phyloP scores from a whole-genome alignment of 2,888 invertebrate species.

The Eupithecia inturbata region DNA sequence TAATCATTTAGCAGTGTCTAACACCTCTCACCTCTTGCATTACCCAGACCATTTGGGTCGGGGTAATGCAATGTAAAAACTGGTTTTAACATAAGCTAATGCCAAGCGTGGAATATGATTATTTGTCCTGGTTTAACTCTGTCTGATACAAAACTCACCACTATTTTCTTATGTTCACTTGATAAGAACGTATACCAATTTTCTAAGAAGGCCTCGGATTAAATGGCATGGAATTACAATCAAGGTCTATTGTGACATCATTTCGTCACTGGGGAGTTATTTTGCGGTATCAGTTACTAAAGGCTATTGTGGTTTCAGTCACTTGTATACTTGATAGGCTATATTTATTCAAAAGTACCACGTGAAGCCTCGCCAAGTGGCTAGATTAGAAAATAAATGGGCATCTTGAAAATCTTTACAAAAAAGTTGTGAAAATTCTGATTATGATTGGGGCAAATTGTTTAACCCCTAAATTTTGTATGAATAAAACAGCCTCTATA shows the following conservation, averaged over 20 bases:
- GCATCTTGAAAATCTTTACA: neutral
- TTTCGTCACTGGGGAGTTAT: constrained; percentile 12
- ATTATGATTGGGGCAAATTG: too few relatives aligned
- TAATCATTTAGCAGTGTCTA: too few relatives aligned
- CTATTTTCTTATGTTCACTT: neutral
- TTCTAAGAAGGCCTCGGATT: neutral
- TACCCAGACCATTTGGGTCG: too few relatives aligned
- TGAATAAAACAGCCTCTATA: neutral
- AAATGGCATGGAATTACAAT: constrained; percentile 16
- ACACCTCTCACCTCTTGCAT: too few relatives aligned
- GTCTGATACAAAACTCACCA: neutral
- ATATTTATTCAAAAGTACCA: too few relatives aligned
- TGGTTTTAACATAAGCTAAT: too few relatives aligned
- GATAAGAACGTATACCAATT: neutral
- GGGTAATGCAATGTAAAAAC: too few relatives aligned
- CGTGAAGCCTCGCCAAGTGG: too few relatives aligned
- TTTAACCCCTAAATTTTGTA: neutral
- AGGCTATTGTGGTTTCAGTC: neutral
- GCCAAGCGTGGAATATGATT: too few relatives aligned
- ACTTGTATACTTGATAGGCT: neutral
- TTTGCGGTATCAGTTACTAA: neutral
- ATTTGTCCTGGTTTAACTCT: too few relatives aligned
- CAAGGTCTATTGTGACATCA: constrained; percentile 11
- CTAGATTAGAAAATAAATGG: too few relatives aligned
- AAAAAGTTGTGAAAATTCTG: neutral